A percentile compares a stretch with the other conserved stretches of the same genome.
Conservation (phyloP, 2,113 vertebrate species). For the Benitochromis conjunctus region DNA sequence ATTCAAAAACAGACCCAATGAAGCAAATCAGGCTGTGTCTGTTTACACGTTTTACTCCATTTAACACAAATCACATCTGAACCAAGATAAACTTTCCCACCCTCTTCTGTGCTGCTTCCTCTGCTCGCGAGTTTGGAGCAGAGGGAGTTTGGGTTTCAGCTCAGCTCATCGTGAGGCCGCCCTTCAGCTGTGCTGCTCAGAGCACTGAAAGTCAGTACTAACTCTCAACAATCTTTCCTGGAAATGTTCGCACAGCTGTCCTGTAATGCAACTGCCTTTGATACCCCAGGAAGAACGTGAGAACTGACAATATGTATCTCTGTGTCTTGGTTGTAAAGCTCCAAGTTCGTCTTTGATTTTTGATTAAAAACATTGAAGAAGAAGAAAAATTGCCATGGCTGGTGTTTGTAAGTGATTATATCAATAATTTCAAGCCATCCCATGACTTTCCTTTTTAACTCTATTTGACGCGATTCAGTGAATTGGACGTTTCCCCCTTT, state of each 20-base stretch:
- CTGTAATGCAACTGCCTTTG: background rate
- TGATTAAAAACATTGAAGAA: background rate
- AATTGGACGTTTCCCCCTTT: background rate
- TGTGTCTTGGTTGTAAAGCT: background rate
- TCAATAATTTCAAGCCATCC: background rate
- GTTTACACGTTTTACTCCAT: slow-evolving; percentile 15
- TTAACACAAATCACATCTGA: background rate
- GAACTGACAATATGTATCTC: background rate
- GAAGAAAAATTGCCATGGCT: background rate
- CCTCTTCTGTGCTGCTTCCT: background rate
- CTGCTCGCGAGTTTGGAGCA: background rate
- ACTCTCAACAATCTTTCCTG: slow-evolving; percentile 8
- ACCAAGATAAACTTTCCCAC: slow-evolving; percentile 28
- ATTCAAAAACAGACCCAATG: background rate
- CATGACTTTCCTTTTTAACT: background rate
- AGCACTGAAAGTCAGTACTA: slow-evolving; percentile 15
- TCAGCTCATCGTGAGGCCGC: background rate
- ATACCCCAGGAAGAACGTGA: slow-evolving; percentile 1
- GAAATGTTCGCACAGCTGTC: background rate
- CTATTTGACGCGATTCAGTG: background rate
- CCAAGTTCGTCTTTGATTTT: background rate
- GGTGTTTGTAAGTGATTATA: background rate
- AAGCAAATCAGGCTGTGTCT: background rate
- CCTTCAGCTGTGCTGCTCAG: background rate
- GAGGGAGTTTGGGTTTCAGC: background rate